Evolutionary conservation across 2,888 invertebrate species (phyloP), one percentile per base, ranked within the genome.

Genomic region (Lithodes maja): DNA sequence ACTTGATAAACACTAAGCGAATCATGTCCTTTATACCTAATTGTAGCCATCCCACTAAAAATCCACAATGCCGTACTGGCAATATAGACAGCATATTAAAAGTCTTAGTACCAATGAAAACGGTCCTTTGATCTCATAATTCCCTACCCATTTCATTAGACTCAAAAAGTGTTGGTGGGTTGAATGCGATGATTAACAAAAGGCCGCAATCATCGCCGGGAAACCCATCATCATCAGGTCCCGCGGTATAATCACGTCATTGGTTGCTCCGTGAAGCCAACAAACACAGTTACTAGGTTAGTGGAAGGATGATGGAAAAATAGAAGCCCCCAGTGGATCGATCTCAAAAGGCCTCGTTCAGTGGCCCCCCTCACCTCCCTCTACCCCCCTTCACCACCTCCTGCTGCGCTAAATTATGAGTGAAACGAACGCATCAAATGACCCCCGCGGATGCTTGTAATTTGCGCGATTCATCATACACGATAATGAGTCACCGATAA

Each of bases 401-500:
- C 33, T 50, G 75, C 87, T 82, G 83, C n/a, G 83, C 54, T 52
- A 77, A 75, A 87, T 87, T 83, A 87, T 83, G 69, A 68, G 54
- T 49, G 61, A 87, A 87, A 83, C 87, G 83, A 87, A 87, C 83
- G 77, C 82, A 87, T 83, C 87, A 83, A 77, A 78, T 77, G 87
- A 74, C 87, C 87, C 78, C 87, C 83, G 77, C 54, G 77, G 87
- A 83, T 87, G 87, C 12, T 3, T 69, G 87, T 82, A 83, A 87
- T 83, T 83, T 82, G 75, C 54, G 87, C 82, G 77, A 87, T 87
- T 87, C 87, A 83, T 87, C 87, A 87, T 82, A 87, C 69, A 78
- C 68, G 83, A 83, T 87, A 87, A 87, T 87, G 87, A 87, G 87
- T 81, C 71, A 87, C 87, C 87, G 81, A 87, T 87, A 87, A 83